Evolutionary conservation across 1,140 invertebrate species (phyloP), one percentile per base, ranked within the genome.

Genomic region (Listronotus oregonensis): DNA sequence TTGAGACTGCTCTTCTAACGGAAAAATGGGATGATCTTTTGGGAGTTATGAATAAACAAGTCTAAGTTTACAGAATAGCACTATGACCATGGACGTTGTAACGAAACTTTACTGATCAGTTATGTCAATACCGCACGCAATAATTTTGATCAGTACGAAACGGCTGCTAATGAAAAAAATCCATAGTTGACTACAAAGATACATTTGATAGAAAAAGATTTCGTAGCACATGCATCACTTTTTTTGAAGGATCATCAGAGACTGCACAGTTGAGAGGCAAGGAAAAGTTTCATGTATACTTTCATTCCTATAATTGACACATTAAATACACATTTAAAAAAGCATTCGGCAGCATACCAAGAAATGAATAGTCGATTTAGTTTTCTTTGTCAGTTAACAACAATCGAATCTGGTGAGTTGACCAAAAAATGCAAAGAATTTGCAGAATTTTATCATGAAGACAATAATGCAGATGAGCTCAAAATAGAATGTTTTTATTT

Each of bases 211-310:
- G 31, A 9, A 34, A 27, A 52, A 10, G 4, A 11, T n/a, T n/a
- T n/a, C n/a, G n/a, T n/a, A n/a, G n/a, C n/a, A n/a, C n/a, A n/a
- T n/a, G n/a, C n/a, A 52, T 52, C 5, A 18, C 5, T 34, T 34
- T 52, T 51, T 52, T 52, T 0, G 27, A 52, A 52, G 31, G 31
- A 52, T 31, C 50, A 52, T 34, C 27, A 52, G 50, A 52, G 50
- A 52, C 18, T 34, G 18, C 11, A 31, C 50, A 52, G 31, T 52
- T 52, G 50, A 52, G 11, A 27, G 7, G n/a, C 11, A 52, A 52
- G 5, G 18, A 52, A 52, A 52, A 52, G 21, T 52, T 52, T 52
- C 31, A 12, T 52, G 21, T 15, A 34, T 10, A 12, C 10, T 18
- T 52, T 14, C 3, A 6, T 52, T 52, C 31, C 50, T 18, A 46